Percentiles rank a stretch among this genome's conserved stretches.
phyloP scores from a whole-genome alignment of 2,113 vertebrate genomes.

The Rynchops niger region DNA sequence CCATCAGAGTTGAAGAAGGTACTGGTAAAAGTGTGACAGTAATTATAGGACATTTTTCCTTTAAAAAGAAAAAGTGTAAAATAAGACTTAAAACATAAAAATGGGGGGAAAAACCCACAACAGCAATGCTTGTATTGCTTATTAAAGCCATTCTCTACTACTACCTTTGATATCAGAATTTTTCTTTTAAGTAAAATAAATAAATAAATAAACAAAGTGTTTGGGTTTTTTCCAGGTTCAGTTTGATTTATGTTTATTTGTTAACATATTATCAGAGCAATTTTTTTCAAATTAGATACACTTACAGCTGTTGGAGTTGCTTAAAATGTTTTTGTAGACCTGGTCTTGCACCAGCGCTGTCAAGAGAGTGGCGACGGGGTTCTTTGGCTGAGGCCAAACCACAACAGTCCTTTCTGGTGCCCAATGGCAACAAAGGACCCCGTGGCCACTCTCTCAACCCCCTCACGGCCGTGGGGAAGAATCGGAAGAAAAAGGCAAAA shows the following conservation, averaged over 20 bases:
- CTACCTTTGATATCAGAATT: not conserved
- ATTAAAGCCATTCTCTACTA: not conserved
- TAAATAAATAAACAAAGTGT: not conserved
- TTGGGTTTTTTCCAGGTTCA: not conserved
- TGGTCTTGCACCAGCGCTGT: not conserved
- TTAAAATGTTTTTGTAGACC: not conserved
- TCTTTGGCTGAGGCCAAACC: too few species aligned
- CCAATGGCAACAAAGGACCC: too few species aligned
- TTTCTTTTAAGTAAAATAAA: not conserved
- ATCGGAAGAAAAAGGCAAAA: too few species aligned
- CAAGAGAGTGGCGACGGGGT: too few species aligned
- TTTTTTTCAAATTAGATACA: not conserved
- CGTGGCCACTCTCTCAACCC: too few species aligned
- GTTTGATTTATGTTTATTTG: constrained; percentile 13
- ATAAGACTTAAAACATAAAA: not conserved
- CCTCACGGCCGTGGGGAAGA: too few species aligned
- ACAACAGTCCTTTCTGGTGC: too few species aligned
- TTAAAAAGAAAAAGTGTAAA: not conserved
- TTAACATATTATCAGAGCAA: not conserved
- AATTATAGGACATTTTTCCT: not conserved
- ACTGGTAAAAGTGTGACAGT: not conserved
- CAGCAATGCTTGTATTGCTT: not conserved
- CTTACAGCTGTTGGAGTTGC: not conserved
- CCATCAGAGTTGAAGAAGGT: not conserved
- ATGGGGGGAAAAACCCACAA: not conserved